Evolutionary conservation across 2,113 vertebrate genomes (phyloP), one percentile per base, ranked within the genome.

Genomic region (Oreochromis aureus): DNA sequence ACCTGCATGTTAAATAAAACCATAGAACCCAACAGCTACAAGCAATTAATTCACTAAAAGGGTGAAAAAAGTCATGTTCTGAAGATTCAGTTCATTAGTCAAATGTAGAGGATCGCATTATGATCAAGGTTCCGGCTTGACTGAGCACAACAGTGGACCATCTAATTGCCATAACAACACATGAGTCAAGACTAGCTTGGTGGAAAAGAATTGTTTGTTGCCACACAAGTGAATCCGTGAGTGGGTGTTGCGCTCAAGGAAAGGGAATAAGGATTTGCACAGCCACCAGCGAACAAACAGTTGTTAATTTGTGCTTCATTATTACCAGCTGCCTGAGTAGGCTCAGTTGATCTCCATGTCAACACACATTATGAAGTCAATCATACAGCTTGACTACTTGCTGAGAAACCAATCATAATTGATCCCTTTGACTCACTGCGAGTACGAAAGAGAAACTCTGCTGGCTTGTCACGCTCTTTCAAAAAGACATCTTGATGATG

Each of bases 241-340:
- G 84, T 82, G 89, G 79, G 81, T 86, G 90, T 80, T 89, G 34
- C 24, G 56, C 63, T 85, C 89, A 91, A 90, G 46, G 73, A 78
- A 78, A 78, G 73, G 73, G 46, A 78, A 78, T 78, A 82, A 80
- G 89, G 46, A 53, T 78, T 51, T 78, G 73, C 27, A 78, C 46
- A 54, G 85, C 71, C 86, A 84, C 87, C 48, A 69, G 85, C 84
- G 79, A 87, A 80, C 82, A 92, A 92, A 92, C 89, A 85, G 83
- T 84, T 86, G 87, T 91, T 92, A 92, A 93, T 92, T 91, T 93
- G 89, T 89, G 86, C 92, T 91, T 94, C 93, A 94, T 95, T 92
- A 96, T 92, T 87, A 89, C 87, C 87, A 93, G 87, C 89, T 94
- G 90, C 89, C 88, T 76, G 79, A 92, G 86, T 56, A 34, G 83